These are phyloP conservation scores for Rhagoletis zephyria DNA, from an alignment of 1,140 invertebrate species.

Conservation along the genomic window DNA sequence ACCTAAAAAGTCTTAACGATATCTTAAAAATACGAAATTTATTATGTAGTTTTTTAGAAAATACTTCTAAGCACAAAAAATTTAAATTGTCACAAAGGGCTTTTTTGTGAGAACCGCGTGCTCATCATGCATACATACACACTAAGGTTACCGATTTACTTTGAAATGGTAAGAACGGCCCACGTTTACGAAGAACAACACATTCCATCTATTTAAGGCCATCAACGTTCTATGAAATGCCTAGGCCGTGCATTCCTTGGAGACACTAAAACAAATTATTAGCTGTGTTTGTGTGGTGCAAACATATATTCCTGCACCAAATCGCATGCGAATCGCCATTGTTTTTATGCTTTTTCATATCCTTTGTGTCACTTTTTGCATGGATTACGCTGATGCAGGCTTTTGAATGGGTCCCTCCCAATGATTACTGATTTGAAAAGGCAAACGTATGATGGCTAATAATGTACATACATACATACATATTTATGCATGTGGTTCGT, in stretches of 20 bases:
- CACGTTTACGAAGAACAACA: no score
- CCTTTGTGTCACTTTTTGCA: conserved; percentile 2
- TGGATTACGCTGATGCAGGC: background rate
- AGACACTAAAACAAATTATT: conserved; percentile 18
- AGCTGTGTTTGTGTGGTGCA: background rate
- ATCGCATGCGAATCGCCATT: conserved; percentile 1
- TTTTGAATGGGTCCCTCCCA: background rate
- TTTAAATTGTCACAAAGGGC: no score
- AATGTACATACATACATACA: background rate
- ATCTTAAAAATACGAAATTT: no score
- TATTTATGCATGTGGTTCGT: background rate
- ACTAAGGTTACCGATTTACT: background rate
- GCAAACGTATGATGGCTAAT: background rate
- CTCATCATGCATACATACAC: no score
- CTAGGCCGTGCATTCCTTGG: background rate
- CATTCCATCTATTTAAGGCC: background rate
- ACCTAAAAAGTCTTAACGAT: no score
- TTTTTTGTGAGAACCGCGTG: no score
- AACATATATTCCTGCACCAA: conserved; percentile 25
- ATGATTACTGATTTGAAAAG: conserved; percentile 3
- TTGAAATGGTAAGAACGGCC: background rate
- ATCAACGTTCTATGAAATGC: background rate
- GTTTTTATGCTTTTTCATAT: background rate
- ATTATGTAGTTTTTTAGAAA: no score
- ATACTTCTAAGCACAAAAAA: no score